phyloP scores from a whole-genome alignment of 2,113 vertebrate genomes.

The Psammodynastes pulverulentus region DNA sequence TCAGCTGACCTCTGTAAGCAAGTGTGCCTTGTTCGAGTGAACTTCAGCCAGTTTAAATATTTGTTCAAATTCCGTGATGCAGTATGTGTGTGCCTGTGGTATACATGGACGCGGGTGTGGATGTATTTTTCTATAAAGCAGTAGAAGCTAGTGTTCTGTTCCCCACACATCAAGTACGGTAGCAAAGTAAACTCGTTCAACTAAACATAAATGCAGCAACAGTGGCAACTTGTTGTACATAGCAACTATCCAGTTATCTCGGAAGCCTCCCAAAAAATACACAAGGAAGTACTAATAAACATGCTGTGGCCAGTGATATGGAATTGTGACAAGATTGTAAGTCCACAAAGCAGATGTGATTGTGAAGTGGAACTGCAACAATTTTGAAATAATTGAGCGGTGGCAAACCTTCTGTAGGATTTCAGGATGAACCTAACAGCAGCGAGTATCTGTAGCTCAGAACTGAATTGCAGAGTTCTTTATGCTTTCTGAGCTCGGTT shows the following conservation, averaged over 20 bases:
- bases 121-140: not conserved
- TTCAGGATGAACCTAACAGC: not conserved
- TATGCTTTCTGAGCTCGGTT: not conserved
- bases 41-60: not conserved
- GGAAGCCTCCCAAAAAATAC: not conserved
- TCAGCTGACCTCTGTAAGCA: not conserved
- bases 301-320: not conserved
- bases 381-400: not conserved
- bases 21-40: conserved; percentile 16
- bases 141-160: not conserved
- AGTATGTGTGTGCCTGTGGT: not conserved
- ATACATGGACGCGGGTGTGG: not conserved
- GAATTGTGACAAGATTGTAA: not conserved
- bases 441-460: not conserved
- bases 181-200: not conserved
- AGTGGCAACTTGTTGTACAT: not conserved
- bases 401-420: not conserved
- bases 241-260: not conserved
- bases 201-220: not conserved
- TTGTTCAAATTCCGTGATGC: not conserved
- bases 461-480: not conserved
- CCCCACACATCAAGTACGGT: not conserved
- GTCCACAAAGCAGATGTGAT: not conserved
- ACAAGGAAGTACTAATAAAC: not conserved
- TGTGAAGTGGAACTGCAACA: not conserved